Conservation (phyloP, 2,797 vertebrate genomes). For the Thunnus albacares region DNA sequence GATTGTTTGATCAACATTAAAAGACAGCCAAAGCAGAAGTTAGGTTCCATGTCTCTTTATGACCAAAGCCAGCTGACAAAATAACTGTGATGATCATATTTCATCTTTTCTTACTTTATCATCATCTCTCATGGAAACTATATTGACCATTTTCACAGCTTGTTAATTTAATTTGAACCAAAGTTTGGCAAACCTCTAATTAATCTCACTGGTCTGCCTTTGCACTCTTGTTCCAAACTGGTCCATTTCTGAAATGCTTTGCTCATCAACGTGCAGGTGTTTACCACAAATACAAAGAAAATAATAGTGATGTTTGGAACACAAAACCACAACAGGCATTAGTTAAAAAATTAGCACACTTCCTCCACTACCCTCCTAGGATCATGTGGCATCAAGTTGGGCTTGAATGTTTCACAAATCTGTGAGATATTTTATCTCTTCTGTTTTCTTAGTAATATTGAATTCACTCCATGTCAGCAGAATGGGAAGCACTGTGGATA, state of each 20-base stretch:
- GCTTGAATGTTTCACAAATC: not conserved
- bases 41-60: too few relatives aligned
- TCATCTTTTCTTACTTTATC: too few relatives aligned
- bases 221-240: not conserved
- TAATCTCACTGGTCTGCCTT: not conserved
- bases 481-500: not conserved
- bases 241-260: not conserved
- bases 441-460: not conserved
- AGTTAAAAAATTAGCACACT: not conserved
- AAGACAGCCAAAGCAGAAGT: not conserved
- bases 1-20: constrained; percentile 1
- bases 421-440: not conserved
- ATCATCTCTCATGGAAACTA: too few relatives aligned
- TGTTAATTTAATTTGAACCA: too few relatives aligned
- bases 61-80: too few relatives aligned
- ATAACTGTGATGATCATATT: too few relatives aligned
- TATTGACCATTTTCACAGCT: too few relatives aligned
- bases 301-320: too few relatives aligned
- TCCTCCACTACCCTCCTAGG: not conserved
- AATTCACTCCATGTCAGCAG: not conserved
- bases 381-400: not conserved
- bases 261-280: not conserved
- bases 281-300: not conserved
- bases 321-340: too few relatives aligned
- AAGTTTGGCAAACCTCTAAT: too few relatives aligned